Base-by-base conservation (phyloP, 2,113 vertebrate genomes). In the Otocyon megalotis region DNA sequence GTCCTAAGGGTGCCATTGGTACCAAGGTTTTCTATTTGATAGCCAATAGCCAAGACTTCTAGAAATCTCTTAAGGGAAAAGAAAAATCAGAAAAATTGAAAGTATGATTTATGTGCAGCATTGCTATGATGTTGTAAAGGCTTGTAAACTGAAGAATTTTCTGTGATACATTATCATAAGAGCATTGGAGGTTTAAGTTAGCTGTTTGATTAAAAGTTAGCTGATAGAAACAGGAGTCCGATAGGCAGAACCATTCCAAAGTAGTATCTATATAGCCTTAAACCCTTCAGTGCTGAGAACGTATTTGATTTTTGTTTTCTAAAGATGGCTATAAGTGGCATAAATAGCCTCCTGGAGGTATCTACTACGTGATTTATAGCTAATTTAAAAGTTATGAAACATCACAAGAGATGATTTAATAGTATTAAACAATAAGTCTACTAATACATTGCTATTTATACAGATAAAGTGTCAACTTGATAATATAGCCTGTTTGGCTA, bases 281-380 rank as follows among this genome's bases (percentile, higher is more conserved):
- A 93, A 83, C 63, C 22, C 24, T 79, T 90, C 37, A 53, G 1
- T 87, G 22, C 37, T 89, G 63, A 87, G 28, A 89, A 54, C 58
- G 83, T 43, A 43, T 92, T 96, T 95, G 71, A 28, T 54, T 93
- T 97, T 88, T 72, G 32, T 79, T 97, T 95, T 90, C 67, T 91
- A 85, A 77, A 20, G 20, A 50, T 94, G 54, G 19, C 58, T 30
- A 13, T 96, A 95, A 91, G 60, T 37, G 15, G 72, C 48, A 63
- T 81, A 80, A 89, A 32, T 90, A 11, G 4, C 26, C 48, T 96
- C 22, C 72, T 53, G 87, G 30, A 30, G 48, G 80, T 88, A 63
- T 56, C 1, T 89, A 11, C 92, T 93, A 77, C 81, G 16, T 48
- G 69, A 15, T 54, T 93, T 9, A 32, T n/a, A 90, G 74, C 67